Base-by-base conservation (phyloP, 2,888 invertebrate species). In the Zygothrica quintamaculata region DNA sequence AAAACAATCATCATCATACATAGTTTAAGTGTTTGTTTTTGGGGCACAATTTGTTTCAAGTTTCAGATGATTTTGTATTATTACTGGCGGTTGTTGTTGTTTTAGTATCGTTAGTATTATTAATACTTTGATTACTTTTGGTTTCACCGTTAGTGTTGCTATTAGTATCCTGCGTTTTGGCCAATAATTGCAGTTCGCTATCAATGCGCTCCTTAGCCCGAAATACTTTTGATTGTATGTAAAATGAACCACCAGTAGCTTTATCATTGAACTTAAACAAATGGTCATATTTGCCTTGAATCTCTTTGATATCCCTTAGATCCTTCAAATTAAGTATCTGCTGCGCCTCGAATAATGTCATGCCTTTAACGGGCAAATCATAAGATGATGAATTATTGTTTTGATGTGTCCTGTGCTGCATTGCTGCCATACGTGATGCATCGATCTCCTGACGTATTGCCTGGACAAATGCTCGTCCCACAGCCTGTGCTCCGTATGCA, bases 211-310 rank as follows among this genome's bases (percentile, higher is more conserved):
- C 97, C 90, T 97, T 97, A 0, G 97, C 97, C 87, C 97, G 92
- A n/a, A 95, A 95, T 22, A 99, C 95, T 93, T 99, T 99, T 0
- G 99, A 99, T 91, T 99, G 99, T 57, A 99, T 90, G 91, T 99
- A 99, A 88, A 99, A 96, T 0, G 98, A 98, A 9, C 99, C 99
- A 37, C 99, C 98, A 91, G 96, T 96, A 0, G 94, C 85, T 90
- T 97, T 98, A 53, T 99, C 98, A 89, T 99, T 99, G 0, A 94
- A 94, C 60, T 93, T 92, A 92, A 99, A 98, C 33, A 99, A 92
- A 87, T 95, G 95, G 51, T 98, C 95, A 89, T 95, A 99, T 60
- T 94, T 95, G 81, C 94, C 94, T 57, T 94, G 92, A 7, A 96
- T 89, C 88, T 95, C 94, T 68, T 95, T 95, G 7, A 93, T 90